Percentiles rank a stretch among this genome's conserved stretches.
Conservation (phyloP, 2,797 vertebrate genomes). For the Tiaroga cobitis region DNA sequence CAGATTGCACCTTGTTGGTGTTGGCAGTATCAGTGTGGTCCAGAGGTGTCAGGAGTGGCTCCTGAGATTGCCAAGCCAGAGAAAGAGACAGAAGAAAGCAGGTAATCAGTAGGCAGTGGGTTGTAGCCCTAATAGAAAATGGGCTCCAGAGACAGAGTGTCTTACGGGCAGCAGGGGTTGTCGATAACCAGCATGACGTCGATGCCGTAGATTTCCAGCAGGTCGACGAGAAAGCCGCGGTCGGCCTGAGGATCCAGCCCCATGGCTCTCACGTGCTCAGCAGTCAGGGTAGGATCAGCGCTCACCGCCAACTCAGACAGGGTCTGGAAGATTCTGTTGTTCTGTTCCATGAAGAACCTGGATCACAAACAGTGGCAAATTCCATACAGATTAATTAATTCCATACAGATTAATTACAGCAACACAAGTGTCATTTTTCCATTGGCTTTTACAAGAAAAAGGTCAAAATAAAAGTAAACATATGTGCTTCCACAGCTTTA, state of each 20-base stretch:
- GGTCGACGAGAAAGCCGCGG: conserved; percentile 90
- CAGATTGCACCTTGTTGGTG: conserved; percentile 30
- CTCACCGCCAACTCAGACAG: conserved; percentile 91
- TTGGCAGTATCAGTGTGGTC: conserved; percentile 55
- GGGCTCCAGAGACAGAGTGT: conserved; percentile 56
- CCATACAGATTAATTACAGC: background rate
- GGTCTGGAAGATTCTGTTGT: conserved; percentile 98
- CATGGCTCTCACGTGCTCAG: conserved; percentile 94
- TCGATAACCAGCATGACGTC: conserved; percentile 95
- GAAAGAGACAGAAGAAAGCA: conserved; percentile 57
- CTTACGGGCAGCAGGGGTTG: conserved; percentile 94
- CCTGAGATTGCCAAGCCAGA: conserved; percentile 54
- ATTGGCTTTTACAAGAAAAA: background rate
- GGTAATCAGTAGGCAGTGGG: conserved; percentile 69
- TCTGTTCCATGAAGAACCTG: conserved; percentile 98
- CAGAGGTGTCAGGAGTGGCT: conserved; percentile 59
- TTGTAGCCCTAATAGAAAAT: conserved; percentile 65
- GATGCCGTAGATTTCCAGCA: conserved; percentile 94
- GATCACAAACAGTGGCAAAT: background rate
- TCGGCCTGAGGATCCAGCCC: conserved; percentile 96
- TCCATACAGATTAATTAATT: background rate
- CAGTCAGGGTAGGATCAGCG: conserved; percentile 90
- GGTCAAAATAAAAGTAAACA: background rate
- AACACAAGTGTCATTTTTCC: background rate
- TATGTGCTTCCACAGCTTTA: background rate